Percentiles rank a stretch among this genome's conserved stretches.
These are phyloP conservation scores for Bostrychus sinensis DNA, from an alignment of 2,113 vertebrate genomes.

Conservation along the genomic window DNA sequence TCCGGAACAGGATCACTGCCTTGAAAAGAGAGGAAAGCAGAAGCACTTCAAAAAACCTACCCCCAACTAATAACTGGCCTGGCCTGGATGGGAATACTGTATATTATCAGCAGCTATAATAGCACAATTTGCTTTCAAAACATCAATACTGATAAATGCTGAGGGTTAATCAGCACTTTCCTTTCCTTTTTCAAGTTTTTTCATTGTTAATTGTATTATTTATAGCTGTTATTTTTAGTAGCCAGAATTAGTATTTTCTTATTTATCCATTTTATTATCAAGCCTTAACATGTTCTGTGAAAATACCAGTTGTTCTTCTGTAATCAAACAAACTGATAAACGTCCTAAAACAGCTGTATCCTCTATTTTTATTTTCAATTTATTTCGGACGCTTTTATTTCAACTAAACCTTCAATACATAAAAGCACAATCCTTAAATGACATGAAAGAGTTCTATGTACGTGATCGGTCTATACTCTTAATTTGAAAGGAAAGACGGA, in stretches of 20 bases:
- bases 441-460: no score
- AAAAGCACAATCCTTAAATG: no score
- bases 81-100: neutral
- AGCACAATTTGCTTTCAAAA: neutral
- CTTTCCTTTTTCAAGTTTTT: no score
- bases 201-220: neutral
- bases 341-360: no score
- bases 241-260: neutral
- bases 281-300: neutral
- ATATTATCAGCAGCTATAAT: constrained; percentile 19
- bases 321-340: constrained; percentile 2
- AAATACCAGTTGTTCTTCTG: neutral
- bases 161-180: neutral
- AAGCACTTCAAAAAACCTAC: rapidly evolving
- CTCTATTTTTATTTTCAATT: no score
- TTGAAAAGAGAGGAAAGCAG: constrained; percentile 39
- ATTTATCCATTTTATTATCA: neutral
- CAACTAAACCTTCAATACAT: no score
- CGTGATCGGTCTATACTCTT: no score
- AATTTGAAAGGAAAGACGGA: constrained; percentile 38
- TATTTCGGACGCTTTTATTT: no score
- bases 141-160: neutral
- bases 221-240: neutral
- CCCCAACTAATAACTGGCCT: neutral
- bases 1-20: constrained; percentile 70